Evolutionary conservation across 2,113 vertebrate species (phyloP), one percentile per base, ranked within the genome.

Genomic region (Hypomesus transpacificus): DNA sequence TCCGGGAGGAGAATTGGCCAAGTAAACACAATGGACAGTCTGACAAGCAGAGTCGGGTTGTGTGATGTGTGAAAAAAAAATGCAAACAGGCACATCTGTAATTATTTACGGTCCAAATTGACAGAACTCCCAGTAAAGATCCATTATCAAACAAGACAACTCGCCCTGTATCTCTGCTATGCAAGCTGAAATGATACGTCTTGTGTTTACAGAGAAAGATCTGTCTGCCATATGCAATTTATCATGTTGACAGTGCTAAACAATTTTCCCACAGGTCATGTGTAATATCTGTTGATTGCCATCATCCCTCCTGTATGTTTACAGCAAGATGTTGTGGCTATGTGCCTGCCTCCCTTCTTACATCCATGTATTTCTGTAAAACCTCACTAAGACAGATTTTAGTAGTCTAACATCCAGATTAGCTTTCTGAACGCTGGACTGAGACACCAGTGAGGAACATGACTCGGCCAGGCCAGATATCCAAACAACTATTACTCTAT

Each of bases 401-500:
- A 46, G 39, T 46, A 2, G 1, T 7, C 7, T 46, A 46, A 8
- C 39, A 1, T 14, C 56, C 56, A 59, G 57, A 59, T 21, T 13
- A 4, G 26, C 16, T 22, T 4, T 8, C 59, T 62, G 16, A 61
- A 24, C 26, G 9, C 16, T 63, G 28, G 26, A 4, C 60, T 64
- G 28, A 16, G 61, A 64, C 4, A 31, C 3, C 13, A 24, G 16
- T 24, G 21, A 17, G 14, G 24, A 17, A 7, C 17, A 26, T n/a
- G 61, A 64, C 13, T 62, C 16, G 13, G 24, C 21, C 26, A 9
- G 39, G 65, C 75, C 80, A 72, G 77, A 78, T 82, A 84, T 86
- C 88, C 80, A 28, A 2, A 28, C 14, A 61, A 24, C 28, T 14
- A 18, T 28, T 28, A n/a, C 26, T n/a, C 26, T 13, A 77, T 85